Percentiles rank a stretch among this genome's conserved stretches.
Conservation (phyloP, 2,113 vertebrate genomes). For the Eurypyga helias region DNA sequence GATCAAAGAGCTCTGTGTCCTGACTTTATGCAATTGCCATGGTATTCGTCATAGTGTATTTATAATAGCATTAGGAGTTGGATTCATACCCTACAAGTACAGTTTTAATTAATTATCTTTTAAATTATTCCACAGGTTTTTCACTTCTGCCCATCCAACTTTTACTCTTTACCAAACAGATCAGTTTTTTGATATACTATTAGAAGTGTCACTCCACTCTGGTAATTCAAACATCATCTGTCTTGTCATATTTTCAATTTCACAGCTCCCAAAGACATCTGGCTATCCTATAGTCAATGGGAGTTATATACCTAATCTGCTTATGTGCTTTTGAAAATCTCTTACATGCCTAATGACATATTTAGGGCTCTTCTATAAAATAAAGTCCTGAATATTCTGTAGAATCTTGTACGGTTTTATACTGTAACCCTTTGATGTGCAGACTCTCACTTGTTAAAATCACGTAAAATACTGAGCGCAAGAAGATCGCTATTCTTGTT, state of each 20-base stretch:
- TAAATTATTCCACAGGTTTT: constrained; percentile 2
- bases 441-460: background rate
- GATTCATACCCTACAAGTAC: background rate
- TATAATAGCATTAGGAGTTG: background rate
- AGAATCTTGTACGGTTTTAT: background rate
- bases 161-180: background rate
- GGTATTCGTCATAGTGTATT: background rate
- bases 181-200: background rate
- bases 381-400: background rate
- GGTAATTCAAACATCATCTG: background rate
- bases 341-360: background rate
- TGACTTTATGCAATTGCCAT: background rate
- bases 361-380: background rate
- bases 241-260: constrained; percentile 25
- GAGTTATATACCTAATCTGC: background rate
- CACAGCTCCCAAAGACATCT: background rate
- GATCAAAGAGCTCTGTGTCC: background rate
- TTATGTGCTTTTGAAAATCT: background rate
- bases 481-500: background rate
- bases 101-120: background rate
- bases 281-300: background rate
- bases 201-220: constrained; percentile 12
- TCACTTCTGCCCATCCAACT: background rate
- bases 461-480: background rate
- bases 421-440: background rate